These are phyloP conservation scores for Mythimna impura DNA, from an alignment of 2,888 invertebrate genomes.

Conservation along the genomic window DNA sequence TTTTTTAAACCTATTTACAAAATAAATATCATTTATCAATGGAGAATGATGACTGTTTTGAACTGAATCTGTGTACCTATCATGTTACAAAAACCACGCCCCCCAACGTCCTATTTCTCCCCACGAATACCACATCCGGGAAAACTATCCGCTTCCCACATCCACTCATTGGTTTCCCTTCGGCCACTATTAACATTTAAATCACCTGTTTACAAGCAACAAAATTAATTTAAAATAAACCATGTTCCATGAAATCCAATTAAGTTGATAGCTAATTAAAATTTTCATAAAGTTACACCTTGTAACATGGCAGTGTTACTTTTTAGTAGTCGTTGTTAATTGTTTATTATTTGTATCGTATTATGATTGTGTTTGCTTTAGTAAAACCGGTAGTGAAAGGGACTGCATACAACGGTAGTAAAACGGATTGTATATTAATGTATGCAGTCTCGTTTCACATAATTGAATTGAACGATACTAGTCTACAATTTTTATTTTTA, in stretches of 20 bases:
- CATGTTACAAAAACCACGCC: not conserved
- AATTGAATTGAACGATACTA: not conserved
- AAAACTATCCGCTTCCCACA: slow-evolving; percentile 14
- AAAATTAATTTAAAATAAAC: slow-evolving; percentile 73
- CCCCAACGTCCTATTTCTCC: too few species aligned
- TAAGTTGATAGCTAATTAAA: slow-evolving; percentile 64
- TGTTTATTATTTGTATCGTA: slow-evolving; percentile 11
- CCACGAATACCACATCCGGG: slow-evolving; percentile 32
- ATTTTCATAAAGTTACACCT: slow-evolving; percentile 54
- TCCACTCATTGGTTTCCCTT: slow-evolving; percentile 50
- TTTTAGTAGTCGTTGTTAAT: slow-evolving; percentile 43
- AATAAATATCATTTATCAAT: too few species aligned
- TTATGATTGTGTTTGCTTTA: not conserved
- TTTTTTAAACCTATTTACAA: too few species aligned
- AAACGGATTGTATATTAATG: not conserved
- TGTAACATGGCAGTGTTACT: slow-evolving; percentile 17
- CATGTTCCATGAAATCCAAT: slow-evolving; percentile 58
- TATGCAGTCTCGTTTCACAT: not conserved
- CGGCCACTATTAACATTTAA: slow-evolving; percentile 76
- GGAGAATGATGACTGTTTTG: too few species aligned
- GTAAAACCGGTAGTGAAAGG: not conserved
- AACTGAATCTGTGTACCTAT: too few species aligned
- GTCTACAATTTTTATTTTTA: too few species aligned
- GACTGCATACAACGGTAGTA: not conserved
- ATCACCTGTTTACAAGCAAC: slow-evolving; percentile 72